Percentiles rank a stretch among this genome's conserved stretches.
phyloP scores from a whole-genome alignment of 2,888 invertebrate species.

The Phrixothrix hirtus region DNA sequence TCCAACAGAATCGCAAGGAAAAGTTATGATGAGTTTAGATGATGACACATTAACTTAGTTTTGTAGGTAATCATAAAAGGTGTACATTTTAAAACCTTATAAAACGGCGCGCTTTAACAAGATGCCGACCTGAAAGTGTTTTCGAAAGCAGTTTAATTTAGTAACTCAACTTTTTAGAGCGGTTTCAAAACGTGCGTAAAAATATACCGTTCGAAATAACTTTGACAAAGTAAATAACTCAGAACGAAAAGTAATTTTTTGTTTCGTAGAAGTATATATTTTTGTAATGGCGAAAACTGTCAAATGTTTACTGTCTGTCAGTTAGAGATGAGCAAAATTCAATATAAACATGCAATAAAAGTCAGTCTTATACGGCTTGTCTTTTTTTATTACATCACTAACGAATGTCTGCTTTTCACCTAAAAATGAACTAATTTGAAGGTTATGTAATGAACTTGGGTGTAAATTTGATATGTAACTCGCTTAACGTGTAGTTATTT shows the following conservation, averaged over 20 bases:
- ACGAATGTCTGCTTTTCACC: slow-evolving; percentile 15
- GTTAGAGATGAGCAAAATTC: slow-evolving; percentile 12
- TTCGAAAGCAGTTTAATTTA: neutral
- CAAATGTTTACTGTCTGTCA: slow-evolving; percentile 19
- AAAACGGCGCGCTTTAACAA: slow-evolving; percentile 7
- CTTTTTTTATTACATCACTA: slow-evolving; percentile 18
- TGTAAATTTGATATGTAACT: too few relatives aligned
- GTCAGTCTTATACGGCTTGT: slow-evolving; percentile 22
- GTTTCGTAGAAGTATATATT: too few relatives aligned
- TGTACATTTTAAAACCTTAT: slow-evolving; percentile 41
- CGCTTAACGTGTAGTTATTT: too few relatives aligned
- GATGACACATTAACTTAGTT: slow-evolving; percentile 49
- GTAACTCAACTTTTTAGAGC: neutral
- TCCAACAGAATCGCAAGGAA: slow-evolving; percentile 48
- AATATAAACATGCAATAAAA: slow-evolving; percentile 27
- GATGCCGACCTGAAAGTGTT: neutral
- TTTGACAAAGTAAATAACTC: neutral
- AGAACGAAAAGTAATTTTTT: too few relatives aligned
- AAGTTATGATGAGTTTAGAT: slow-evolving; percentile 44
- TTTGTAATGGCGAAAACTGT: too few relatives aligned
- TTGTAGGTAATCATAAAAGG: slow-evolving; percentile 42
- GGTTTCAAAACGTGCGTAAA: neutral
- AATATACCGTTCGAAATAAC: neutral
- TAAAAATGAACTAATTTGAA: slow-evolving; percentile 18
- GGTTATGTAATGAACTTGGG: slow-evolving; percentile 6